Evolutionary conservation across 2,113 vertebrate species (phyloP).

Genomic region (Chionomys nivalis): DNA sequence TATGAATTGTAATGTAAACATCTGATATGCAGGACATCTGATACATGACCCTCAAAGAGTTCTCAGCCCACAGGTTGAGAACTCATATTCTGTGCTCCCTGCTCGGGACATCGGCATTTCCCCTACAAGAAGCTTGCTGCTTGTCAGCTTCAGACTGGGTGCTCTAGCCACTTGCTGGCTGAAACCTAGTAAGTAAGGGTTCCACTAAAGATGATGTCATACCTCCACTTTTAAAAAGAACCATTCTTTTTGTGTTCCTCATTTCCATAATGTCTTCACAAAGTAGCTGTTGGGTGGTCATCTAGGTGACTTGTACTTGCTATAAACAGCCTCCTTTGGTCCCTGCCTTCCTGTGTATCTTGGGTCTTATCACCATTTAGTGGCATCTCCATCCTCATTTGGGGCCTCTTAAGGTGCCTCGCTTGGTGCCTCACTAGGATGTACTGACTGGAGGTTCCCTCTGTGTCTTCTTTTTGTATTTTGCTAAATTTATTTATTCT

Average conservation of each 20-base stretch:
- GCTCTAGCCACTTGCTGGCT: background rate
- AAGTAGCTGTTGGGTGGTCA: background rate
- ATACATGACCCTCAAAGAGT: background rate
- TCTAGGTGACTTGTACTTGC: no score
- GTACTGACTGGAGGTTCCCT: background rate
- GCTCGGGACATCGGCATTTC: background rate
- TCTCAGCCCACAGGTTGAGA: background rate
- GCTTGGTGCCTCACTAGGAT: background rate
- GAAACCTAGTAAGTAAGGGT: background rate
- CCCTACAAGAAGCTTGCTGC: background rate
- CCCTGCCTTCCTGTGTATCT: background rate
- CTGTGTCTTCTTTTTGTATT: background rate
- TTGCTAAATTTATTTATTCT: background rate
- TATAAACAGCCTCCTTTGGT: background rate
- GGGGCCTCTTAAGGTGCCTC: background rate
- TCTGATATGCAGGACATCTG: background rate
- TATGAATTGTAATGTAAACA: background rate
- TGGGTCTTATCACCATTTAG: rapidly evolving
- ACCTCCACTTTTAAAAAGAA: background rate
- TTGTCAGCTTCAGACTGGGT: background rate
- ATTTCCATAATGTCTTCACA: background rate
- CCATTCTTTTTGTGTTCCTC: background rate
- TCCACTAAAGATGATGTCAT: background rate
- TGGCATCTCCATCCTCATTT: background rate
- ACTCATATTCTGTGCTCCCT: rapidly evolving